Base-by-base conservation (phyloP, 2,888 invertebrate species). In the Eupithecia exiguata region DNA sequence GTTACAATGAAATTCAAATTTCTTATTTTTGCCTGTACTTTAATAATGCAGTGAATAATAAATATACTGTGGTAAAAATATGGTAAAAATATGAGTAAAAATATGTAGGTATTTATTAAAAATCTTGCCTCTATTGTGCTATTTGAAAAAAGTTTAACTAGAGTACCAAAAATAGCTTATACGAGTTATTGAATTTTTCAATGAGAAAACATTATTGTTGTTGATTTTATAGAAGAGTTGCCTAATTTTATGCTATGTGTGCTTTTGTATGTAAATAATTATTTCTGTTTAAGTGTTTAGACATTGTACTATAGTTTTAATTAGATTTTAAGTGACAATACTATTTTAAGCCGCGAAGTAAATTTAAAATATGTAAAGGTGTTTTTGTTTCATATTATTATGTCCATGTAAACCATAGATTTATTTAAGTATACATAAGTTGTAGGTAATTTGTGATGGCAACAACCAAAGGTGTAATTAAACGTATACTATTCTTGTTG, bases 191-290 rank as follows among this genome's bases (percentile, higher is more conserved):
- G 49, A 53, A 3, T 25, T 12, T 25, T 58, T 58, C 58, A 25
- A 21, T 14, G 14, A 58, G 12, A 58, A 10, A 58, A 53, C 53
- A 49, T 53, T 30, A 30, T 30, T 30, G 25, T 21, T 25, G 58
- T 58, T 58, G 25, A 25, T 58, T 53, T 58, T 14, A 58, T 14
- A 58, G 25, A 65, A 65, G 63, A 65, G 36, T 36, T 36, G 21
- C 38, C 63, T 65, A 65, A 38, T 36, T 38, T 65, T 12, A 38
- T 65, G 36, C 35, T 63, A 18, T 18, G 18, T 65, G 63, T 65
- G 63, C 63, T 65, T 65, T n/a, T 65, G 63, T 65, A 65, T 65
- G 38, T 65, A 65, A 63, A 63, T 63, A 63, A 36, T 38, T 63
- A 35, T 30, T 30, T 63, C 1, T 35, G 2, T 62, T n/a, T n/a